Evolutionary conservation across 2,888 invertebrate genomes (phyloP), one percentile per base, ranked within the genome.

Genomic region (Orthosia incerta): DNA sequence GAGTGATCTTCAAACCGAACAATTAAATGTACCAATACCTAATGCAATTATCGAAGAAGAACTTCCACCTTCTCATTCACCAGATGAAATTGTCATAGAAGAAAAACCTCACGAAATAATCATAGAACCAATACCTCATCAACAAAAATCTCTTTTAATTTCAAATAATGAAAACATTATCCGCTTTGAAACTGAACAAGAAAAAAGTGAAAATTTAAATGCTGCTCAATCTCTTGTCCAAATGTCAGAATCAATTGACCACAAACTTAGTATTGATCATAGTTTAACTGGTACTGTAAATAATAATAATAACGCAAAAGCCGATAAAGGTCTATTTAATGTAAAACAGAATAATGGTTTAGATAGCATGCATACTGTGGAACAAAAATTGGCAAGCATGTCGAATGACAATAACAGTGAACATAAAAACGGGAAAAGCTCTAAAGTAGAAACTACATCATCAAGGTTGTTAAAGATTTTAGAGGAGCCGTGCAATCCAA

Each of bases 391-490:
- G 61, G 87, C 91, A 53, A 86, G 89, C 71, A 79, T 90, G 71
- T 88, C 91, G 9, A 90, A 83, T 76, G 93, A 94, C 56, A 92
- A 88, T 71, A 91, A 81, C 56, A 92, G 83, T 77, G 93, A 93
- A 66, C 78, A 86, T 46, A 84, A 81, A 64, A 89, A 87, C 71
- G 78, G 84, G 11, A 94, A 92, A 86, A 88, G 85, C 51, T 72
- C 86, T n/a, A 91, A 92, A 78, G 92, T 91, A 72, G 95, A 94
- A 69, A 93, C 94, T n/a, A 92, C 95, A 11, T 94, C 97, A 5
- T 96, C 97, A 1, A 97, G 97, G 91, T 88, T 97, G 59, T 90
- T 97, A 75, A 97, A 97, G 89, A 97, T 97, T 71, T 91, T 97
- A 80, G 97, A 97, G 85, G 97, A 97, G 81, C 95, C 96, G 0